A percentile compares a stretch with the other conserved stretches of the same genome.
Evolutionary conservation across 2,113 vertebrate species (phyloP).

Genomic region (Alosa alosa): DNA sequence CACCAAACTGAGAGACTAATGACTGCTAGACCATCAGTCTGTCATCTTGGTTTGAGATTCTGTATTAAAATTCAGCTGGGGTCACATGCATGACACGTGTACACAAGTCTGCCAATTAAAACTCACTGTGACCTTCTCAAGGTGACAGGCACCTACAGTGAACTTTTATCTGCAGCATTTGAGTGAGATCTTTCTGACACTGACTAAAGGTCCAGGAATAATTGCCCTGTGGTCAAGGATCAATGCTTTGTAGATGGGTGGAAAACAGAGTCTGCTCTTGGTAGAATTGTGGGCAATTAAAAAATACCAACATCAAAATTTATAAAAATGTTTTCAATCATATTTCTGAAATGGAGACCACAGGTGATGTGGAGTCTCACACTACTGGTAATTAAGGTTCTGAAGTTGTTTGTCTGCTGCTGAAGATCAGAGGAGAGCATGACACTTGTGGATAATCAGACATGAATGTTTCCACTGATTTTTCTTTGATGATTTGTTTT

Average conservation of each 20-base stretch:
- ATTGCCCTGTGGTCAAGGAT: not conserved
- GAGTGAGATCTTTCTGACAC: conserved; percentile 2
- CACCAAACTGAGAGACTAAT: not conserved
- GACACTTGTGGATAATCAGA: no score
- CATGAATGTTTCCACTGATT: no score
- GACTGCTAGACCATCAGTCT: not conserved
- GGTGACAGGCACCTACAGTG: not conserved
- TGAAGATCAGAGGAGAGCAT: not conserved
- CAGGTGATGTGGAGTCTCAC: not conserved
- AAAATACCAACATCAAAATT: not conserved
- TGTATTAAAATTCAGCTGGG: not conserved
- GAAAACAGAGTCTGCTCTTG: not conserved
- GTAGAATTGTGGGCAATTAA: not conserved
- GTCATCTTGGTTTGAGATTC: not conserved
- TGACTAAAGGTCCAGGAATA: not conserved
- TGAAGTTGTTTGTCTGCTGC: not conserved
- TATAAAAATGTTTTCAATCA: not conserved
- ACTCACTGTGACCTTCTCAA: not conserved
- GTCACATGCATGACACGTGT: not conserved
- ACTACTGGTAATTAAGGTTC: no score
- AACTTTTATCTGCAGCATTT: not conserved
- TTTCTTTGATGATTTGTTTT: no score
- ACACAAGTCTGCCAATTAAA: conserved; percentile 4
- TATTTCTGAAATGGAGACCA: not conserved
- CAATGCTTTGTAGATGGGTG: not conserved